phyloP scores from a whole-genome alignment of 2,888 invertebrate species.

The Acleris cristana region DNA sequence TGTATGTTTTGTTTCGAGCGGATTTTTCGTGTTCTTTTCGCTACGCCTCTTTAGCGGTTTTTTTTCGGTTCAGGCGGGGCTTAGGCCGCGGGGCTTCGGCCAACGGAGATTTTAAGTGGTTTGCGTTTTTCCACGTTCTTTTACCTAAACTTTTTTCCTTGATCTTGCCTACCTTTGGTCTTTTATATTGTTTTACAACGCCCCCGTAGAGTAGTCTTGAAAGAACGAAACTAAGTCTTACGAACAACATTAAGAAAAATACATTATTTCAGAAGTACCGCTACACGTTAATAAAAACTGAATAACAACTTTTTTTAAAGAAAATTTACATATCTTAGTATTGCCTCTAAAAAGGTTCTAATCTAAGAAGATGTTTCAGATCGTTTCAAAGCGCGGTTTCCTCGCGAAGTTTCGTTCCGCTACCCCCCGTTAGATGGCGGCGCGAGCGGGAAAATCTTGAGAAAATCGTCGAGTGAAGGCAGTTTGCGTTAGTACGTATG shows the following conservation, averaged over 20 bases:
- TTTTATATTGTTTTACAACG: not conserved
- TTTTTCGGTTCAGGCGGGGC: slow-evolving; percentile 78
- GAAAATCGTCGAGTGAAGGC: slow-evolving; percentile 30
- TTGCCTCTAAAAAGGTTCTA: slow-evolving; percentile 43
- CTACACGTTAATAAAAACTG: too few species aligned
- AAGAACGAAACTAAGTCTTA: too few species aligned
- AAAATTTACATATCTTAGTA: too few species aligned
- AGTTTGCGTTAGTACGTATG: not conserved
- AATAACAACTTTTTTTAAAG: too few species aligned
- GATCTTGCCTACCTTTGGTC: slow-evolving; percentile 21
- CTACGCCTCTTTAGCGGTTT: slow-evolving; percentile 77
- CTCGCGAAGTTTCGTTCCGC: slow-evolving; percentile 48
- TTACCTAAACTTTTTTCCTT: slow-evolving; percentile 61
- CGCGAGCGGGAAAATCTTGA: slow-evolving; percentile 19
- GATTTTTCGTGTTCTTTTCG: slow-evolving; percentile 74
- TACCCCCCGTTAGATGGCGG: slow-evolving; percentile 78
- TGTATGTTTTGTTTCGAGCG: slow-evolving; percentile 58
- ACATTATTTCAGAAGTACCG: too few species aligned
- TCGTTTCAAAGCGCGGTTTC: slow-evolving; percentile 38
- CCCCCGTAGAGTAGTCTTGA: not conserved
- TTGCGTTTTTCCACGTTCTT: slow-evolving; percentile 59
- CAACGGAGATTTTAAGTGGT: slow-evolving; percentile 66
- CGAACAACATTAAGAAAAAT: too few species aligned
- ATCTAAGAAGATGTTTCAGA: slow-evolving; percentile 42
- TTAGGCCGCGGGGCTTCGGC: slow-evolving; percentile 73